Percentiles rank a stretch among this genome's conserved stretches.
Evolutionary conservation across 2,888 invertebrate species (phyloP).

Genomic region (Melieria picta): DNA sequence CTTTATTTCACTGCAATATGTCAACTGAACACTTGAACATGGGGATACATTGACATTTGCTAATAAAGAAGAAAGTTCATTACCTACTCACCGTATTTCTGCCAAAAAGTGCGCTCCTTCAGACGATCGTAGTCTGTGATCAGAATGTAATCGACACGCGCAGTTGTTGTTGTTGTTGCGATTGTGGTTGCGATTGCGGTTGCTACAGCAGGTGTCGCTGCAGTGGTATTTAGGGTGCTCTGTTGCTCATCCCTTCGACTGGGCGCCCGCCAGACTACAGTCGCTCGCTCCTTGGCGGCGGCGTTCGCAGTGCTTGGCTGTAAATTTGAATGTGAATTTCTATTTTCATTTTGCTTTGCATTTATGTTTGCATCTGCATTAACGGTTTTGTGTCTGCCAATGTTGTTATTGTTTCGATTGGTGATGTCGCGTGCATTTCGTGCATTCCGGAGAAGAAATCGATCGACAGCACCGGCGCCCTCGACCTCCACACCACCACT

Average conservation of each 20-base stretch:
- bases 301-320: background rate
- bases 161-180: slow-evolving; percentile 41
- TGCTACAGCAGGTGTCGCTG: slow-evolving; percentile 59
- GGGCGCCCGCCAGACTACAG: background rate
- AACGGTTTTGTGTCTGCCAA: background rate
- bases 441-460: slow-evolving; percentile 1
- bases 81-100: slow-evolving; percentile 63
- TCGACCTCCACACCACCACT: background rate
- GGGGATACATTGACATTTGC: background rate
- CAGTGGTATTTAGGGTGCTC: background rate
- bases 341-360: background rate
- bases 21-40: too few species aligned
- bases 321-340: slow-evolving; percentile 4
- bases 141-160: slow-evolving; percentile 52
- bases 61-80: slow-evolving; percentile 41
- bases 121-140: slow-evolving; percentile 53
- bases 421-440: slow-evolving; percentile 20
- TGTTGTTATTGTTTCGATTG: slow-evolving; percentile 14
- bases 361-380: background rate
- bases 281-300: background rate
- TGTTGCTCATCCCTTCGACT: too few species aligned
- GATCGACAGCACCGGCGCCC: background rate
- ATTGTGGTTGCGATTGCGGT: slow-evolving; percentile 49
- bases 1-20: too few species aligned
- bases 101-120: slow-evolving; percentile 48